phyloP scores from a whole-genome alignment of 1,140 invertebrate genomes.

The Drosophila orosa region DNA sequence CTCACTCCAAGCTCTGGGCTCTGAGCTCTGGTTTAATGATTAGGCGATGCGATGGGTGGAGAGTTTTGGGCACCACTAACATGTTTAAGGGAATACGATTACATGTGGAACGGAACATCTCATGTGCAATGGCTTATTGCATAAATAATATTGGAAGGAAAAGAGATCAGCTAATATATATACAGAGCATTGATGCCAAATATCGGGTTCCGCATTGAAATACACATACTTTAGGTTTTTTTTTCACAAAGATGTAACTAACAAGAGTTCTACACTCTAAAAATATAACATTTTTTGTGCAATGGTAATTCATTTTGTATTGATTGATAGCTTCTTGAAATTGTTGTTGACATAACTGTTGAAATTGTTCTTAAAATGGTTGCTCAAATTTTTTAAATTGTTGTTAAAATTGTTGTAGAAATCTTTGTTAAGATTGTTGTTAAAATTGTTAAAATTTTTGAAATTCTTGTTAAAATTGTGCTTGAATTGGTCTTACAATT shows the following conservation, averaged over 20 bases:
- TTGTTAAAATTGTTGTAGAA: background rate
- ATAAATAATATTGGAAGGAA: background rate
- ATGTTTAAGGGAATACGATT: conserved; percentile 9
- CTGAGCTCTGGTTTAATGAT: conserved; percentile 36
- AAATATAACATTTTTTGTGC: rapidly evolving
- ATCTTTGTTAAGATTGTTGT: background rate
- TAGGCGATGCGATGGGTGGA: conserved; percentile 30
- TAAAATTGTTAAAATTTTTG: background rate
- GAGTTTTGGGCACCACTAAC: conserved; percentile 11
- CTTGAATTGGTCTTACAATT: no score
- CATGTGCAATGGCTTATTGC: background rate
- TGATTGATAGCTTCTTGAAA: background rate
- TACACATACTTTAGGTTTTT: background rate
- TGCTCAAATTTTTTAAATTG: no score
- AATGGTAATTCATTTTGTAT: background rate
- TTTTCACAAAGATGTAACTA: background rate
- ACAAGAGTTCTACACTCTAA: background rate
- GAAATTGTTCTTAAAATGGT: background rate
- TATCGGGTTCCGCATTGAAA: background rate
- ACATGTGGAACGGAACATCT: conserved; percentile 2
- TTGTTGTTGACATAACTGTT: background rate
- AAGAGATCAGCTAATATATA: background rate
- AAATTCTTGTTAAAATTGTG: no score
- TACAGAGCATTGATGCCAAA: background rate
- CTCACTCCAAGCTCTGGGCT: conserved; percentile 1